Conservation (phyloP, 2,113 vertebrate species). For the Plestiodon gilberti region DNA sequence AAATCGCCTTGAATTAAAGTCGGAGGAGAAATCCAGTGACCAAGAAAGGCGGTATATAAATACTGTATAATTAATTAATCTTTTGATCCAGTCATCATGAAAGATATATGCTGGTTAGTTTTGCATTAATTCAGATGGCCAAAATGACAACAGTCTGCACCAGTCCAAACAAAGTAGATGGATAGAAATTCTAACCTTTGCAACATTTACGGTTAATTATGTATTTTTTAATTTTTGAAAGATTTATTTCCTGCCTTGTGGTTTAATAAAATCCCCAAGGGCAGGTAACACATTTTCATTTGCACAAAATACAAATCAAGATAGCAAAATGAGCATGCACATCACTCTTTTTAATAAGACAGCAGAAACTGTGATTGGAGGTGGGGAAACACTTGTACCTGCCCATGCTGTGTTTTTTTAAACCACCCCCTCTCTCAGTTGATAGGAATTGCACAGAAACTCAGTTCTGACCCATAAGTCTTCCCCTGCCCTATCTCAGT, state of each 20-base stretch:
- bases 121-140: background rate
- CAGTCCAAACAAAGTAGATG: background rate
- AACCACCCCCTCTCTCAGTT: conserved; percentile 60
- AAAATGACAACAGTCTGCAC: background rate
- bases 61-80: too few relatives aligned
- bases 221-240: background rate
- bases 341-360: too few relatives aligned
- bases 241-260: too few relatives aligned
- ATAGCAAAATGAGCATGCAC: too few relatives aligned
- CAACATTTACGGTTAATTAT: background rate
- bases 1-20: too few relatives aligned
- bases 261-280: too few relatives aligned
- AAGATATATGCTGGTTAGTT: background rate
- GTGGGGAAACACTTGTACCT: too few relatives aligned
- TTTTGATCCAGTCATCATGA: background rate
- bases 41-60: too few relatives aligned
- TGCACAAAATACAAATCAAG: too few relatives aligned
- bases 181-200: conserved; percentile 29
- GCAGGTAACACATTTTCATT: too few relatives aligned
- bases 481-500: conserved; percentile 7
- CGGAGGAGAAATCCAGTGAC: too few relatives aligned
- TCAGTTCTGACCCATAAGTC: conserved; percentile 67
- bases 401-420: conserved; percentile 19
- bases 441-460: conserved; percentile 60
- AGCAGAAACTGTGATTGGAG: too few relatives aligned